Conservation (phyloP, 64 coral and sea anemone species). For the Actinia tenebrosa region DNA sequence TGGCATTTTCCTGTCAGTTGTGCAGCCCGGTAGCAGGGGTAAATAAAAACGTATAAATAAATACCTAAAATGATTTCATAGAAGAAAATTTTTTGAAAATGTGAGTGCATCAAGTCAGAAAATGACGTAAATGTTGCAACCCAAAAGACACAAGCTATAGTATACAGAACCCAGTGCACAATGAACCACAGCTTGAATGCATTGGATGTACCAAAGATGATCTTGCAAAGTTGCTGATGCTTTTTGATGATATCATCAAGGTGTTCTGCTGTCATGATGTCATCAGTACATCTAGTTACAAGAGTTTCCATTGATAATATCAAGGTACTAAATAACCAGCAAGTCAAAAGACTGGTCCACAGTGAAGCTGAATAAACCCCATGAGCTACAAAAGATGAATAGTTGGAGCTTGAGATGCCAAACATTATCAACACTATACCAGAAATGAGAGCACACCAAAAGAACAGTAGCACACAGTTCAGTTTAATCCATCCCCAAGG, state of each 20-base stretch:
- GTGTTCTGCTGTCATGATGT: slow-evolving; percentile 1
- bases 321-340: slow-evolving; percentile 21
- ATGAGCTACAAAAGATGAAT: background rate
- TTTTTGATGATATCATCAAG: slow-evolving; percentile 50
- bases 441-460: slow-evolving; percentile 19
- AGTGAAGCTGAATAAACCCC: background rate
- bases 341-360: slow-evolving; percentile 29
- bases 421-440: slow-evolving; percentile 17
- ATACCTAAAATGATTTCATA: background rate
- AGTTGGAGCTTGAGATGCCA: background rate
- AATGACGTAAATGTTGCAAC: slow-evolving; percentile 32
- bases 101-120: background rate
- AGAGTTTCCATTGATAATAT: background rate
- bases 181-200: slow-evolving; percentile 61
- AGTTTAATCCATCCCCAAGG: slow-evolving; percentile 28
- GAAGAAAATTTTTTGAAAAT: background rate
- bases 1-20: slow-evolving; percentile 52
- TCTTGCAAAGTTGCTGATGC: slow-evolving; percentile 45
- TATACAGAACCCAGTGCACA: slow-evolving; percentile 52
- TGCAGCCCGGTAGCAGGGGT: slow-evolving; percentile 67
- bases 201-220: slow-evolving; percentile 36
- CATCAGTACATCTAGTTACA: background rate
- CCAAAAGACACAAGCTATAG: slow-evolving; percentile 47
- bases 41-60: slow-evolving; percentile 61
- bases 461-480: slow-evolving; percentile 32